These are phyloP conservation scores for Parnassius smintheus DNA, from an alignment of 2,888 invertebrate species.

Conservation along the genomic window DNA sequence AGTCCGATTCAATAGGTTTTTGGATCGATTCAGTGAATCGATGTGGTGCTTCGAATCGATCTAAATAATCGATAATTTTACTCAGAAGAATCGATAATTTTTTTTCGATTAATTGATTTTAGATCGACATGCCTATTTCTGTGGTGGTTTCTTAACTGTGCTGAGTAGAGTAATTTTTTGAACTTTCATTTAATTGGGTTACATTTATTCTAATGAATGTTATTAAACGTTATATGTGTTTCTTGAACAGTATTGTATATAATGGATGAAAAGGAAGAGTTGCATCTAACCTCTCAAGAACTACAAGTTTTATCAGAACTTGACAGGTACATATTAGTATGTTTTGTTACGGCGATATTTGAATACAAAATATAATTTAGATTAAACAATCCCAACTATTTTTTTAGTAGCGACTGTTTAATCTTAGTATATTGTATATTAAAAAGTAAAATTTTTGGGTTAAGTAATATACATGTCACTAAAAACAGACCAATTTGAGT, in stretches of 20 bases:
- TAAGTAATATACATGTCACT: neutral
- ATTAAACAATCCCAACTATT: neutral
- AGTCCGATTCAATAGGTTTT: too few species aligned
- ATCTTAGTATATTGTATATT: neutral
- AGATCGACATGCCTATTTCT: too few species aligned
- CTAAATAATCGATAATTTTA: too few species aligned
- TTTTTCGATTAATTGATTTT: too few species aligned
- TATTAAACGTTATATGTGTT: slow-evolving; percentile 1
- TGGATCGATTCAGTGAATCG: too few species aligned
- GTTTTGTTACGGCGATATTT: slow-evolving; percentile 4
- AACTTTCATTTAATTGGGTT: too few species aligned
- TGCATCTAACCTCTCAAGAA: slow-evolving; percentile 90
- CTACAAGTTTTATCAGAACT: slow-evolving; percentile 92
- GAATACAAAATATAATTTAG: neutral
- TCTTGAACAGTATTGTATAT: slow-evolving; percentile 28
- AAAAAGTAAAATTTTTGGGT: neutral
- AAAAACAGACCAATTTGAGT: neutral
- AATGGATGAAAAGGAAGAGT: slow-evolving; percentile 84
- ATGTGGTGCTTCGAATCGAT: too few species aligned
- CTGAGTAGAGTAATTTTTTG: too few species aligned
- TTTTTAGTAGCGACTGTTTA: neutral
- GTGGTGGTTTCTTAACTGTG: too few species aligned
- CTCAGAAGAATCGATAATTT: too few species aligned
- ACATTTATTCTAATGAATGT: slow-evolving; percentile 1
- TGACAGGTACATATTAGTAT: slow-evolving; percentile 84